Evolutionary conservation across 2,888 invertebrate species (phyloP), one percentile per base, ranked within the genome.

Genomic region (Notocelia uddmanniana): DNA sequence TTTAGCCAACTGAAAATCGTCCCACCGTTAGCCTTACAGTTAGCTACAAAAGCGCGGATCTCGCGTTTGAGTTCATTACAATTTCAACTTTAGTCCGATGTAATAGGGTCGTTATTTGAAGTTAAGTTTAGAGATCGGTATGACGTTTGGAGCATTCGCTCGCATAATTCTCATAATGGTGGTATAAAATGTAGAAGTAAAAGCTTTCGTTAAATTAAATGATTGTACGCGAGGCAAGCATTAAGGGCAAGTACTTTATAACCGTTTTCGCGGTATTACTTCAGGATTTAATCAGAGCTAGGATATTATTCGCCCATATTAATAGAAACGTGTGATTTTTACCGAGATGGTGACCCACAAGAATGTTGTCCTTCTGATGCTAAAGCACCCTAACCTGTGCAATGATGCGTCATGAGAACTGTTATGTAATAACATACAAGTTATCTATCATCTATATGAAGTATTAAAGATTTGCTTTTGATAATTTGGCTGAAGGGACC

Each of bases 181-280:
- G 19, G 52, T 41, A 26, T 34, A 52, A 68, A 68, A 68, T 48
- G 19, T 34, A 13, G 68, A 50, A 62, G 60, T 57, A 57, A 69
- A 55, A 62, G 45, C 45, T 21, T 69, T 62, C 55, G 55, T 60
- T 60, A 48, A 23, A 57, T 19, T 15, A 69, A 55, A 57, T 37
- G 55, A 63, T 55, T 62, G 45, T 60, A 23, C 55, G 18, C 63
- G 21, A 34, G 55, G 57, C 63, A 63, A 23, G 34, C 62, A 54
- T 55, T 68, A 45, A 21, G 41, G 31, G 62, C 8, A 48, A 69
- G 63, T 37, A 48, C 48, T 69, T 69, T 55, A 63, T 45, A 62
- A 62, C 55, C n/a, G 59, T 15, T 15, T 1, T 19, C 19, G 58
- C 9, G 13, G 26, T 52, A 52, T 68, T 60, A n/a, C n/a, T n/a